Evolutionary conservation across 1,140 invertebrate genomes (phyloP).

Genomic region (Belonocnema kinseyi): DNA sequence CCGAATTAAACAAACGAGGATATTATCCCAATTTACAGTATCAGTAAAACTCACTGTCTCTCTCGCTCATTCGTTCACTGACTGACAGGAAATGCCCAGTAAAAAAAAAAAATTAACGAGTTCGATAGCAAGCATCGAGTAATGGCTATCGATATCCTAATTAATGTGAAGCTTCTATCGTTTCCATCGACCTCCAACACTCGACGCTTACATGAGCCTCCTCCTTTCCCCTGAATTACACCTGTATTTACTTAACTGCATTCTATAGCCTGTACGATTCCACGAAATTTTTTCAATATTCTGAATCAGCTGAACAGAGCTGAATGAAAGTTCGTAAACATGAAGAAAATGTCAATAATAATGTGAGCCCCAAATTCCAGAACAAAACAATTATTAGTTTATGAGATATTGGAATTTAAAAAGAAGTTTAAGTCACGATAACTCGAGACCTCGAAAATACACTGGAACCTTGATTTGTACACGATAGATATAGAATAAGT

Average conservation of each 20-base stretch:
- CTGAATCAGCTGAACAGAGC: too few species aligned
- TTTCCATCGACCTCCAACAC: not conserved
- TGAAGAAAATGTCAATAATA: too few species aligned
- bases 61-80: not conserved
- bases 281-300: too few species aligned
- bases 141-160: conserved; percentile 12
- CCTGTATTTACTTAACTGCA: not conserved
- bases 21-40: conserved; percentile 27
- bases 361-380: too few species aligned
- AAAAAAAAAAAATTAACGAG: conserved; percentile 20
- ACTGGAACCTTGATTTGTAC: too few species aligned
- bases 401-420: too few species aligned
- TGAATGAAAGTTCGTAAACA: too few species aligned
- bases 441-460: too few species aligned
- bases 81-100: not conserved
- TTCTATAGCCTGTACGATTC: not conserved
- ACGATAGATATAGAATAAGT: too few species aligned
- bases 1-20: conserved; percentile 24
- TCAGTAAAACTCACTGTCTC: conserved; percentile 1
- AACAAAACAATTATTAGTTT: too few species aligned
- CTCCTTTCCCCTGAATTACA: not conserved
- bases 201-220: conserved; percentile 6
- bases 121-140: not conserved
- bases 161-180: conserved; percentile 8
- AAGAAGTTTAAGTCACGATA: too few species aligned